Evolutionary conservation across 2,113 vertebrate species (phyloP), one percentile per base, ranked within the genome.

Genomic region (Myotis lucifugus): DNA sequence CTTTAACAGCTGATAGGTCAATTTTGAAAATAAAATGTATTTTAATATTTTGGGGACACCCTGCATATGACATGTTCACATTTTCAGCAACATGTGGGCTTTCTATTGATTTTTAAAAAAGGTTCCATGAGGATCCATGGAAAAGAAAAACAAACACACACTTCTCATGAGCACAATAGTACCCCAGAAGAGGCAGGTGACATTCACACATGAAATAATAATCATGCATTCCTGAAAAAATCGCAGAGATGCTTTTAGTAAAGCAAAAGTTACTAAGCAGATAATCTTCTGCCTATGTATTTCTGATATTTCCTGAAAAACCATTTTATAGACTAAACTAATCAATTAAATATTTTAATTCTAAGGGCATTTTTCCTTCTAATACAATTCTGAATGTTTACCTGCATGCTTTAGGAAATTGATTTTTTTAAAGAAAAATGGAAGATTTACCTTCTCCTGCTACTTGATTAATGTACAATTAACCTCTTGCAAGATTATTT

Each of bases 1-100:
- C 56, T 25, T 59, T 25, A 25, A 59, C 19, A 59, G 8, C 23
- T 59, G 23, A 25, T 59, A 25, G 56, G 23, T 59, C 56, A 59
- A 59, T 59, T 59, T 59, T 3, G 8, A 25, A 59, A 59, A 59
- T 59, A 59, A 59, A 59, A 59, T 59, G 8, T 25, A 59, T 59
- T 59, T 59, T 59, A 59, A 59, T 59, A 59, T 59, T 59, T 59
- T 25, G 56, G 23, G 56, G 56, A 25, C 56, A 59, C 56, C 23
- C 56, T 72, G 21, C 25, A 23, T 73, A 42, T 76, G 6, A 29
- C 29, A 95, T 25, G 19, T 93, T 86, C 48, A 77, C 4, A n/a
- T 89, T 96, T 97, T 94, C 46, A 95, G 54, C 25, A 96, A 56
- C 6, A 95, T 85, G n/a, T 91, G 59, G 25, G 11, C 81, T 69